Base-by-base conservation (phyloP, 2,113 vertebrate genomes). In the Rhabdomys dilectus region DNA sequence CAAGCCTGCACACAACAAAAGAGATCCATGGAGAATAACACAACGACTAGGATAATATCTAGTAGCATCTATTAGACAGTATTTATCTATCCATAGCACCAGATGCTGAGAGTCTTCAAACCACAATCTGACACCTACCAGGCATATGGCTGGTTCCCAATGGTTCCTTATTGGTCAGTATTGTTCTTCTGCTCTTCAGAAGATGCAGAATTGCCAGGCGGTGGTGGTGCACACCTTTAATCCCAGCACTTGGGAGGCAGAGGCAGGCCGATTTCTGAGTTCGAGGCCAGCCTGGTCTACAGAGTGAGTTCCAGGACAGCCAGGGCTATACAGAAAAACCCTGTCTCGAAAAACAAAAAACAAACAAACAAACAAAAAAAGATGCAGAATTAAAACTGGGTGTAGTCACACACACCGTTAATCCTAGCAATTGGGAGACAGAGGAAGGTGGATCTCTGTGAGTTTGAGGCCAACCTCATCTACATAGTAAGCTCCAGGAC, bases 61-160 rank as follows among this genome's bases (percentile, higher is more conserved):
- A 36, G 34, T 68, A 68, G 13, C 92, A 42, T 77, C 13, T 34
- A 36, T 68, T 68, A 68, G 31, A 68, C 16, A 68, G 66, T 68
- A 36, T 68, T 4, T 36, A 16, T 36, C 66, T 34, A 96, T 93
- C 93, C 29, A n/a, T 53, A 93, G 68, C 73, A 75, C 89, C 93
- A 66, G 39, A 77, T 96, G 51, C 91, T 88, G 53, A 95, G 73
- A 77, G 48, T 89, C 86, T 29, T 3, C 97, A 97, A 86, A 94
- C 89, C 89, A 97, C 93, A 94, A 29, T 56, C 82, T 94, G 51
- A 39, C 11, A 56, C 94, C 88, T 89, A 96, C 82, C 60, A 92
- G 85, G 76, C 85, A 96, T 97, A 94, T 96, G 94, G 45, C 96
- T 97, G 89, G 64, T 98, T 91, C 78, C 70, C 86, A 91, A 4